These are phyloP conservation scores for Zaprionus tsacasi DNA, from an alignment of 1,140 invertebrate species.

Conservation along the genomic window DNA sequence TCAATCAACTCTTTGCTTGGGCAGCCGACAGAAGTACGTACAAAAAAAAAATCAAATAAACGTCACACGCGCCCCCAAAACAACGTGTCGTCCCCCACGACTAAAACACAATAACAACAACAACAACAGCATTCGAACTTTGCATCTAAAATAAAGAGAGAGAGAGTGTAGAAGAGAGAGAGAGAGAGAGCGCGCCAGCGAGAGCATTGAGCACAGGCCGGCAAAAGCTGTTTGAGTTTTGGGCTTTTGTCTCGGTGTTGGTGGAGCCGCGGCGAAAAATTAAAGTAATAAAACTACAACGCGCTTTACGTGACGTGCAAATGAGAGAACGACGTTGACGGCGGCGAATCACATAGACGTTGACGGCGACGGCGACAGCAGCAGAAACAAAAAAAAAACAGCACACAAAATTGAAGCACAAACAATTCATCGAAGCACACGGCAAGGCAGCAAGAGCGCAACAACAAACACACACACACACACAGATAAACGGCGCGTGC, in stretches of 20 bases:
- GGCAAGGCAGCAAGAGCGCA: constrained; percentile 28
- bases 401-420: constrained; percentile 46
- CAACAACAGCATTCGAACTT: constrained; percentile 16
- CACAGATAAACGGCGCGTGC: neutral
- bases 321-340: constrained; percentile 59
- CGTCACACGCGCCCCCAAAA: constrained; percentile 71
- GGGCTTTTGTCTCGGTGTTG: constrained; percentile 36
- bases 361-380: constrained; percentile 17
- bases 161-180: constrained; percentile 14
- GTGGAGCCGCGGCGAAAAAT: constrained; percentile 69
- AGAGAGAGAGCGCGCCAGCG: constrained; percentile 6
- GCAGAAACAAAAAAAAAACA: constrained; percentile 5
- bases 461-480: constrained; percentile 32
- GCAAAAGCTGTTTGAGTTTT: constrained; percentile 35
- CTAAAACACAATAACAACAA: neutral
- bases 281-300: constrained; percentile 69
- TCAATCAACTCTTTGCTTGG: constrained; percentile 76
- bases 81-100: constrained; percentile 37
- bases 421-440: constrained; percentile 53
- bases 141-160: constrained; percentile 10
- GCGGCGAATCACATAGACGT: constrained; percentile 26
- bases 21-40: constrained; percentile 27
- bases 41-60: constrained; percentile 64
- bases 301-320: constrained; percentile 70
- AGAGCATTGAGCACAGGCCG: constrained; percentile 13